phyloP scores from a whole-genome alignment of 2,888 invertebrate genomes.

The Bombylius discolor region DNA sequence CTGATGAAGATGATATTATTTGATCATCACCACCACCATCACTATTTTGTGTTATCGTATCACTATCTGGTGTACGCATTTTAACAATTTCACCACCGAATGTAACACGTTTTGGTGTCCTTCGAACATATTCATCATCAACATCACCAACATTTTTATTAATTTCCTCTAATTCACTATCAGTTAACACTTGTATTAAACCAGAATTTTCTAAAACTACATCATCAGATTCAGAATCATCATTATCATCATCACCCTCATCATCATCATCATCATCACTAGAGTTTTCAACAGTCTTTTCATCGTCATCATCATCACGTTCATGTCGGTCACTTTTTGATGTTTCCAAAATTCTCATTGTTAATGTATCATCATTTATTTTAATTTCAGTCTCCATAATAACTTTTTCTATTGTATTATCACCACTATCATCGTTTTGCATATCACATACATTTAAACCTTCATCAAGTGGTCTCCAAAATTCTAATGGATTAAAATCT shows the following conservation, averaged over 20 bases:
- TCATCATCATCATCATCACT: constrained; percentile 33
- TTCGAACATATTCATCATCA: constrained; percentile 29
- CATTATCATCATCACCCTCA: constrained; percentile 8
- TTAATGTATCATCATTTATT: constrained; percentile 66
- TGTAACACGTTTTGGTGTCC: constrained; percentile 58
- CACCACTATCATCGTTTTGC: not conserved
- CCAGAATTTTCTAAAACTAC: constrained; percentile 23
- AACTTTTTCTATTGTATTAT: constrained; percentile 44
- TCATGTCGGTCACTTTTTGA: constrained; percentile 2
- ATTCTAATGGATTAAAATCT: not conserved
- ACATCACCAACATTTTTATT: constrained; percentile 13
- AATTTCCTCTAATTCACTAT: constrained; percentile 46
- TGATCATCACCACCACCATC: constrained; percentile 37
- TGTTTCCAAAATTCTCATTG: constrained; percentile 65
- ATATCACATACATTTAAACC: constrained; percentile 12
- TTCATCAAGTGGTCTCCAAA: not conserved
- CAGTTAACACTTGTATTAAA: constrained; percentile 48
- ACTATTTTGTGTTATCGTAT: constrained; percentile 46
- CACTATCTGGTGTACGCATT: constrained; percentile 73
- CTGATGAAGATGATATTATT: not conserved
- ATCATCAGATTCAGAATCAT: constrained; percentile 27
- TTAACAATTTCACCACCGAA: constrained; percentile 81
- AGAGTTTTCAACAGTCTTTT: constrained; percentile 7
- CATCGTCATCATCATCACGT: constrained; percentile 5
- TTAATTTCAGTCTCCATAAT: constrained; percentile 75